These are phyloP conservation scores for Eretmochelys imbricata DNA, from an alignment of 2,113 vertebrate genomes.

Conservation along the genomic window DNA sequence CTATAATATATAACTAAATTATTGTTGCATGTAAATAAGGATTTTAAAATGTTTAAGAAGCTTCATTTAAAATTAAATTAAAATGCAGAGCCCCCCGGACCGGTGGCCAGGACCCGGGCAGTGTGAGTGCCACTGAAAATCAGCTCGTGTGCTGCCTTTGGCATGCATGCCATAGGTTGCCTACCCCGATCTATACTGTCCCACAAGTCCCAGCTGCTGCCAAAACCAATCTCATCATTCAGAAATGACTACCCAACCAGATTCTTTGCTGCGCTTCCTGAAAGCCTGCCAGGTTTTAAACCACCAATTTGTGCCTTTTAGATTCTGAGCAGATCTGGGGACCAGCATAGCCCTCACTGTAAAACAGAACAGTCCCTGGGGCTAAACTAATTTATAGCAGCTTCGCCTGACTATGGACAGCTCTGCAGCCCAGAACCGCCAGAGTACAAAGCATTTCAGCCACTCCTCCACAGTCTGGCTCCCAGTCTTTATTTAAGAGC, in stretches of 20 bases:
- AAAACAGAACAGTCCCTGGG: not conserved
- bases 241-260: not conserved
- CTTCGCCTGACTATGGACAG: not conserved
- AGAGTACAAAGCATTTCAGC: not conserved
- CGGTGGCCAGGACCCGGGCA: too few relatives aligned
- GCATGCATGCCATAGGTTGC: too few relatives aligned
- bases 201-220: not conserved
- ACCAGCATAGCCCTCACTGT: not conserved
- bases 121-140: too few relatives aligned
- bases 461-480: not conserved
- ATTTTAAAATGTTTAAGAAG: too few relatives aligned
- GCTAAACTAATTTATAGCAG: not conserved
- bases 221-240: not conserved
- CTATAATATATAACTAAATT: too few relatives aligned
- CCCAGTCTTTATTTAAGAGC: not conserved
- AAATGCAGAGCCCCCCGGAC: too few relatives aligned
- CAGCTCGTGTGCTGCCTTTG: too few relatives aligned
- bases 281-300: not conserved
- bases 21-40: too few relatives aligned
- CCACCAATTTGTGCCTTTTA: not conserved
- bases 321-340: not conserved
- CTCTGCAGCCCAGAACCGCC: not conserved
- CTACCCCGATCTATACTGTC: not conserved
- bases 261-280: not conserved
- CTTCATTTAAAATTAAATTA: too few relatives aligned